phyloP scores from a whole-genome alignment of 2,888 invertebrate species.

The Hyposoter dolosus region DNA sequence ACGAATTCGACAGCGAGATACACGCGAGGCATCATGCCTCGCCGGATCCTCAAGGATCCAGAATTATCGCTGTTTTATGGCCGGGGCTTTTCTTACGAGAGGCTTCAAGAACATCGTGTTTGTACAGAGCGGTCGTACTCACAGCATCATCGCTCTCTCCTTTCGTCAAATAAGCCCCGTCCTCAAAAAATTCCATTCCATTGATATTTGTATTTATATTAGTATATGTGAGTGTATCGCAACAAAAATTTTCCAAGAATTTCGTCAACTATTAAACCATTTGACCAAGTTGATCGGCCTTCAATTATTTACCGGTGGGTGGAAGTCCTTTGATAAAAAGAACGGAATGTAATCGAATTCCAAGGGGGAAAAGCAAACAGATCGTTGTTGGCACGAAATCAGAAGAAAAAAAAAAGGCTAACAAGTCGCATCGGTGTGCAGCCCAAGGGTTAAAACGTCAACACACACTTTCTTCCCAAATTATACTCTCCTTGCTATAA shows the following conservation, averaged over 20 bases:
- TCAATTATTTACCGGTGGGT: too few relatives aligned
- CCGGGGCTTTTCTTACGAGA: constrained; percentile 86
- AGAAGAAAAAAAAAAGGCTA: too few relatives aligned
- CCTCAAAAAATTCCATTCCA: not conserved
- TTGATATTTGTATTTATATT: not conserved
- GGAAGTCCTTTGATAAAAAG: not conserved
- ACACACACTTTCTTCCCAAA: not conserved
- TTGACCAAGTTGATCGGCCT: too few relatives aligned
- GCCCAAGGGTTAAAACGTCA: not conserved
- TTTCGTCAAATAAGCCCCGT: not conserved
- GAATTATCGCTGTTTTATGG: constrained; percentile 88
- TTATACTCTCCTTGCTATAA: not conserved
- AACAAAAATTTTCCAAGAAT: not conserved
- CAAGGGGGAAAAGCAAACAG: not conserved
- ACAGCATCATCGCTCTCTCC: constrained; percentile 79
- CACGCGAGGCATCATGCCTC: constrained; percentile 88
- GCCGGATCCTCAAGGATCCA: constrained; percentile 85
- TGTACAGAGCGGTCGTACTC: constrained; percentile 88
- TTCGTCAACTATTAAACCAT: not conserved
- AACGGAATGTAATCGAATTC: not conserved
- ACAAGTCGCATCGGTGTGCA: not conserved
- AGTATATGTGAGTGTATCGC: not conserved
- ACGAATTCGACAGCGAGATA: constrained; percentile 85
- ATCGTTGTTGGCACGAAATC: not conserved
- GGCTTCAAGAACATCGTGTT: constrained; percentile 85